A percentile compares a stretch with the other conserved stretches of the same genome.
Conservation (phyloP, 2,888 invertebrate species). For the Sphinx pinastri region DNA sequence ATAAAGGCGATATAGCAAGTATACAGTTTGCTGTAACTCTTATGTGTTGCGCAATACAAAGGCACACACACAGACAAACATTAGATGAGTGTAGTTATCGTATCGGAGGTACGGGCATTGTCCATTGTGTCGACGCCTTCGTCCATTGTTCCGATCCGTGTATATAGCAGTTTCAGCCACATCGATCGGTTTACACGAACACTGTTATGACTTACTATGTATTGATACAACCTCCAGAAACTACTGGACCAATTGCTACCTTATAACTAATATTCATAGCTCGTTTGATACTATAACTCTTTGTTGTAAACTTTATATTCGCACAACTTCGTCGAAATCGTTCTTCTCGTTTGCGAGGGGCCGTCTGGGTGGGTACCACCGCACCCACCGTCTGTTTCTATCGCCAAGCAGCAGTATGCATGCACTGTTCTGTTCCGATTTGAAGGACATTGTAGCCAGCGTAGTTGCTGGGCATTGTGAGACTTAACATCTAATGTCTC, state of each 20-base stretch:
- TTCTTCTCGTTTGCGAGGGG: too few relatives aligned
- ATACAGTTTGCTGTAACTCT: constrained; percentile 40
- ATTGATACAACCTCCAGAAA: constrained; percentile 51
- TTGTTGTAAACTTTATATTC: constrained; percentile 35
- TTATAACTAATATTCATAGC: constrained; percentile 4
- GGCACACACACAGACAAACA: constrained; percentile 64
- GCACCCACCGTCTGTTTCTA: too few relatives aligned
- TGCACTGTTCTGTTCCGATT: too few relatives aligned
- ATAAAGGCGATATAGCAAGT: background rate
- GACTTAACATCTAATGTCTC: too few relatives aligned
- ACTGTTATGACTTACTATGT: constrained; percentile 63
- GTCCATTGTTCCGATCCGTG: constrained; percentile 71
- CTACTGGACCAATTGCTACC: constrained; percentile 36
- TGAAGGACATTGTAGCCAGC: too few relatives aligned
- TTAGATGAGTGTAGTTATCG: constrained; percentile 73
- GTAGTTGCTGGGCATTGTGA: too few relatives aligned
- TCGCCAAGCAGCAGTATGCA: too few relatives aligned
- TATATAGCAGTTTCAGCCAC: constrained; percentile 60
- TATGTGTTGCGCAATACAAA: constrained; percentile 63
- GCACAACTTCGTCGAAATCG: constrained; percentile 41
- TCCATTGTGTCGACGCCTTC: constrained; percentile 79
- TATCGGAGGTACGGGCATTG: constrained; percentile 74
- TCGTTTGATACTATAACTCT: constrained; percentile 38
- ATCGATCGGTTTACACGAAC: constrained; percentile 66
- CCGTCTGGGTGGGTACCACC: too few relatives aligned